phyloP scores from a whole-genome alignment of 1,140 invertebrate species.

The Notospermus geniculatus region DNA sequence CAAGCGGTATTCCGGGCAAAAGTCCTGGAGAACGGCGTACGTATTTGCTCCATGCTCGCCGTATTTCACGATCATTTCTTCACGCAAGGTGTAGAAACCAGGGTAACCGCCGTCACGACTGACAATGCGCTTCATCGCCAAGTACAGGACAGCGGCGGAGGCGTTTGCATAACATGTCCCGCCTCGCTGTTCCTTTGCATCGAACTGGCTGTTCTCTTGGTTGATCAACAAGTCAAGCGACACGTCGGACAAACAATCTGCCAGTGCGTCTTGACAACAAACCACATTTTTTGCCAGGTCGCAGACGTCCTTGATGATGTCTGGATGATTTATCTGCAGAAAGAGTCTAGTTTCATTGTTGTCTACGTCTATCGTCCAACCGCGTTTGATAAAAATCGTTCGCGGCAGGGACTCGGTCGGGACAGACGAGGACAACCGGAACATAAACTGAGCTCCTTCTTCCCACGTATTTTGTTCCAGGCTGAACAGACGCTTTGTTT shows the following conservation, averaged over 20 bases:
- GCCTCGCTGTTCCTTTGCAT: background rate
- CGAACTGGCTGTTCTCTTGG: background rate
- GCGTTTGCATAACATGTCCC: background rate
- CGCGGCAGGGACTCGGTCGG: background rate
- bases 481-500: background rate
- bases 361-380: background rate
- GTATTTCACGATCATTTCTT: background rate
- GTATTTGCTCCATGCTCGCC: background rate
- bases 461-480: background rate
- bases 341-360: background rate
- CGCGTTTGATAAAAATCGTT: too few relatives aligned
- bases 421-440: background rate
- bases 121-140: background rate
- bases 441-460: background rate
- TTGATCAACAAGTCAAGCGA: background rate
- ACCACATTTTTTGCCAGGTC: too few relatives aligned
- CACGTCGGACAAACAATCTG: background rate
- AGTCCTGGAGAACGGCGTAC: background rate
- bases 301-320: background rate
- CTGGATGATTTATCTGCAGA: background rate
- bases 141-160: background rate
- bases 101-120: background rate
- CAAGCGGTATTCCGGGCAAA: background rate
- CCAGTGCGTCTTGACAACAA: too few relatives aligned
- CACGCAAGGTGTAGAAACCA: background rate